Base-by-base conservation (phyloP, 2,113 vertebrate species). In the Pseudopodoces humilis region DNA sequence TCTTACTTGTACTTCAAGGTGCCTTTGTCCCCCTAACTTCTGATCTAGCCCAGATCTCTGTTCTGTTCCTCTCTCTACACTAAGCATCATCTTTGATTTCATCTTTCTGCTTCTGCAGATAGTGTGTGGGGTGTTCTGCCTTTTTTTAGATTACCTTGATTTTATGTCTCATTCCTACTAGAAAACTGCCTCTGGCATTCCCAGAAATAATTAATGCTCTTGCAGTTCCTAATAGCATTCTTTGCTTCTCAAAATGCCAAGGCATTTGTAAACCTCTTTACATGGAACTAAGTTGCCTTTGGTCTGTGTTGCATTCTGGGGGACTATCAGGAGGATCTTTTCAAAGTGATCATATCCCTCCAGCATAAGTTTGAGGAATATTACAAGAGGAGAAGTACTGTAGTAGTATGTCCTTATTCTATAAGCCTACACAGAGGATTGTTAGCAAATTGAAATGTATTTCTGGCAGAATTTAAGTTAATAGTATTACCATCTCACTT, bases 391-490 rank as follows among this genome's bases (percentile, higher is more conserved):
- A 65, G 2, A 69, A 41, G 5, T 22, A n/a, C 24, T 12, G 4
- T 6, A 33, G 43, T 10, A 70, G 28, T 8, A 23, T 13, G 8
- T 7, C 18, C 24, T 56, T 33, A 56, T 24, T 47, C 25, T 46
- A 33, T 19, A 55, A 72, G 20, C 9, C 0, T 0, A 21, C 8
- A 43, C 1, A 9, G 35, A 86, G 4, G 14, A 68, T 5, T 46
- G 21, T 17, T 60, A 47, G 72, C 16, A 75, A 30, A n/a, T 1
- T 15, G 21, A 43, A 52, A 39, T 3, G 3, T 20, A 47, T 65
- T 65, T 62, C 28, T 33, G 31, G 15, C 8, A 47, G 22, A 35
- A 37, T 33, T 64, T 53, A 55, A 44, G 23, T 27, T 28, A 53
- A 68, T 3, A 24, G 19, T 13, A 14, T 37, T 28, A 30, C 6